phyloP scores from a whole-genome alignment of 2,888 invertebrate genomes.

The Cantharis flavilabris region DNA sequence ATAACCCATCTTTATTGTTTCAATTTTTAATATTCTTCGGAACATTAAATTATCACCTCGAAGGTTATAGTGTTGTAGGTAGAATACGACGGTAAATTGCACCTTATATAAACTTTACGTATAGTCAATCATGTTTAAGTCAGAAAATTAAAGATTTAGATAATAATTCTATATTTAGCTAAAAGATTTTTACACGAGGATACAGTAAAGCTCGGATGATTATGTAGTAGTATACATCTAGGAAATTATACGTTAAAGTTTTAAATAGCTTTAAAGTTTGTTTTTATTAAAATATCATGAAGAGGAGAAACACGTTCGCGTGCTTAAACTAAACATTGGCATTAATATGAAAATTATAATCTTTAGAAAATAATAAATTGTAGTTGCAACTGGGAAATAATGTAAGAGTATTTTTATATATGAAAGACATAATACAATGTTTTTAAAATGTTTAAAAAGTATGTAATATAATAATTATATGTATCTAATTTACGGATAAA shows the following conservation, averaged over 20 bases:
- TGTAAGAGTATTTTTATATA: not conserved
- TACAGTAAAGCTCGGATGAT: not conserved
- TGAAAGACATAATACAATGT: not conserved
- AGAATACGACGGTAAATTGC: not conserved
- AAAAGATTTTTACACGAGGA: not conserved
- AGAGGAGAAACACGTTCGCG: not conserved
- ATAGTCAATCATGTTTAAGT: not conserved
- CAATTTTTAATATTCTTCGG: not conserved
- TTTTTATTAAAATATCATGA: not conserved
- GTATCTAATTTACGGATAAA: too few species aligned
- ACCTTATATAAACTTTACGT: not conserved
- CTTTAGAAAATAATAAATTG: not conserved
- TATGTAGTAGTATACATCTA: not conserved
- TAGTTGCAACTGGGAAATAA: not conserved
- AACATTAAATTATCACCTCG: not conserved
- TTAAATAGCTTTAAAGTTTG: not conserved
- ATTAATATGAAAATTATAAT: not conserved
- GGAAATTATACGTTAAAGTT: not conserved
- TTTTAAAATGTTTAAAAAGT: not conserved
- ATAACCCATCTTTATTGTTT: not conserved
- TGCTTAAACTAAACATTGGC: not conserved
- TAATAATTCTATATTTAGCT: not conserved
- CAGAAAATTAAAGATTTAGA: not conserved
- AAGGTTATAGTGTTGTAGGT: not conserved
- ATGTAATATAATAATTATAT: too few species aligned